Percentiles rank a stretch among this genome's conserved stretches.
Evolutionary conservation across 1,140 invertebrate genomes (phyloP).

Genomic region (Cataglyphis hispanica): DNA sequence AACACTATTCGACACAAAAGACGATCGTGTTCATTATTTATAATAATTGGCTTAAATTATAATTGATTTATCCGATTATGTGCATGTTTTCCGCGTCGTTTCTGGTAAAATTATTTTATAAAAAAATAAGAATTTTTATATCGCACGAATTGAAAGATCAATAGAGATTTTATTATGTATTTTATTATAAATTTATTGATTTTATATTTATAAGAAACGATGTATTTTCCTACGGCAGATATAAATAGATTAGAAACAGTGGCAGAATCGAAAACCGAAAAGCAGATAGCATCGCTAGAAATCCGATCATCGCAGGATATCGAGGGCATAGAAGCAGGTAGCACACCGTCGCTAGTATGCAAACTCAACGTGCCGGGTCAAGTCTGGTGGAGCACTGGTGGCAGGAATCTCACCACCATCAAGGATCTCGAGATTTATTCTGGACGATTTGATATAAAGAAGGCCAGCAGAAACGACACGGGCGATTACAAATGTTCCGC

Average conservation of each 20-base stretch:
- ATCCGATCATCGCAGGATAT: conserved; percentile 81
- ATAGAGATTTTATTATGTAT: background rate
- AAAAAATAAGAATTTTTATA: background rate
- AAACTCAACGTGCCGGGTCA: conserved; percentile 77
- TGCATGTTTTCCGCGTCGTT: too few relatives aligned
- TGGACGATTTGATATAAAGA: conserved; percentile 84
- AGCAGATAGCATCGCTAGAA: conserved; percentile 70
- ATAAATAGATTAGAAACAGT: conserved; percentile 68
- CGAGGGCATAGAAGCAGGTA: conserved; percentile 83
- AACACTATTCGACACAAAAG: background rate
- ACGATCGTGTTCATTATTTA: too few relatives aligned
- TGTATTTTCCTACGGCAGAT: conserved; percentile 59
- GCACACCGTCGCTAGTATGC: conserved; percentile 82
- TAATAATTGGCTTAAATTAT: conserved; percentile 25
- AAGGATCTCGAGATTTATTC: conserved; percentile 80
- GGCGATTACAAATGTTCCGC: conserved; percentile 87
- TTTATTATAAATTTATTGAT: background rate
- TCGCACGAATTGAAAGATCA: too few relatives aligned
- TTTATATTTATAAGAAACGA: background rate
- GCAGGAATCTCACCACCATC: conserved; percentile 82
- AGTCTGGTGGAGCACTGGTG: conserved; percentile 82
- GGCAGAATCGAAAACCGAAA: conserved; percentile 54
- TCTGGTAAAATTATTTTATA: too few relatives aligned
- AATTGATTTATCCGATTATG: background rate
- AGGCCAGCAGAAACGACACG: conserved; percentile 85